Conservation (phyloP, 2,888 invertebrate genomes). For the Lasioglossum leucozonium region DNA sequence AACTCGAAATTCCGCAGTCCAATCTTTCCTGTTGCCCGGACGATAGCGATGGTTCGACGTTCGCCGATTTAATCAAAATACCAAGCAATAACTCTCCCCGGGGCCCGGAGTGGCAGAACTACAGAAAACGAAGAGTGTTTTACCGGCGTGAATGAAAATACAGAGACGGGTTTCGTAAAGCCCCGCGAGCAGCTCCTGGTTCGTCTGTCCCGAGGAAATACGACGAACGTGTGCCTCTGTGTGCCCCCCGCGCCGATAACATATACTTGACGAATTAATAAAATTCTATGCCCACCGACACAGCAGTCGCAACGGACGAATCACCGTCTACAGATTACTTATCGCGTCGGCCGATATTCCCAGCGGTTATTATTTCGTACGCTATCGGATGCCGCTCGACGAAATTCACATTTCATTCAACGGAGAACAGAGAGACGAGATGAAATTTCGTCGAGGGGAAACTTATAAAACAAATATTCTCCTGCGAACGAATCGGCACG, state of each 20-base stretch:
- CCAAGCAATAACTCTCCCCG: constrained; percentile 14
- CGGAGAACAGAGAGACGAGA: background rate
- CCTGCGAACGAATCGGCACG: background rate
- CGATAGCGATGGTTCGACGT: constrained; percentile 11
- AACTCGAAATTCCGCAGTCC: constrained; percentile 3
- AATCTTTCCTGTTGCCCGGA: background rate
- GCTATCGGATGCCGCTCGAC: constrained; percentile 39
- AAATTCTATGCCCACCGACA: constrained; percentile 17
- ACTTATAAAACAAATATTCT: background rate
- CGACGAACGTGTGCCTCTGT: background rate
- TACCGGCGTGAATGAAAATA: constrained; percentile 11
- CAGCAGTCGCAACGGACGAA: too few relatives aligned
- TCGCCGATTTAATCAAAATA: constrained; percentile 30
- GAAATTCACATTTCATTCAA: constrained; percentile 55
- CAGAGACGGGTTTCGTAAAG: constrained; percentile 30
- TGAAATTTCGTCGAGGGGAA: background rate
- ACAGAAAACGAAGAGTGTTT: constrained; percentile 9
- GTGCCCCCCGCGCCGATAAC: background rate
- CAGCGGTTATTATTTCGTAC: constrained; percentile 40
- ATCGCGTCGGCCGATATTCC: background rate
- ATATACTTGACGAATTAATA: constrained; percentile 49
- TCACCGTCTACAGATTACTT: background rate
- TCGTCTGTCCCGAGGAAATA: background rate
- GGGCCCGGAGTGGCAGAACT: background rate
- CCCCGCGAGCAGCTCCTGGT: constrained; percentile 16